Conservation (phyloP, 1,140 invertebrate genomes). For the Calliopsis andreniformis region DNA sequence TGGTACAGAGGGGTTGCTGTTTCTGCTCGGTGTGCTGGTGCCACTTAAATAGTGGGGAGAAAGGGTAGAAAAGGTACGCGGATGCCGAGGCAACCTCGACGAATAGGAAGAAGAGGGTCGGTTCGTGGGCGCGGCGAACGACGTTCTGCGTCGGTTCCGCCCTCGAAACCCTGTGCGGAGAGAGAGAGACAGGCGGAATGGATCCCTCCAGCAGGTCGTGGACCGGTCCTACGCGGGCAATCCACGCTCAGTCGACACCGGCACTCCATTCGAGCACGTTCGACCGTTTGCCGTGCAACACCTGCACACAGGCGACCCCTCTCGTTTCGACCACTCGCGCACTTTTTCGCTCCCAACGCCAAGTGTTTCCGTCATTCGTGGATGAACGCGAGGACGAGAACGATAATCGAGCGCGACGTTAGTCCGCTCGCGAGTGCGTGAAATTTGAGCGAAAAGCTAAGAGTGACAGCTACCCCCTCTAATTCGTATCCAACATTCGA, state of each 20-base stretch:
- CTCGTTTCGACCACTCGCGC: no score
- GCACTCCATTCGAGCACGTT: conserved; percentile 51
- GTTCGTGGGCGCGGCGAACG: conserved; percentile 42
- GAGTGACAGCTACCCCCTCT: neutral
- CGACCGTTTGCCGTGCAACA: conserved; percentile 6
- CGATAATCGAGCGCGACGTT: neutral
- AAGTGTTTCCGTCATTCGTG: neutral
- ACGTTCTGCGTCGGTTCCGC: conserved; percentile 41
- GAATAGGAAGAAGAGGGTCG: conserved; percentile 45
- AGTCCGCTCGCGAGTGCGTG: conserved; percentile 17
- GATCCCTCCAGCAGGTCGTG: conserved; percentile 18
- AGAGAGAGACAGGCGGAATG: conserved; percentile 32
- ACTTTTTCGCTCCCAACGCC: neutral
- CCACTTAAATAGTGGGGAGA: conserved; percentile 35
- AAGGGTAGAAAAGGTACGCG: conserved; percentile 37
- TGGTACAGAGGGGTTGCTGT: conserved; percentile 41
- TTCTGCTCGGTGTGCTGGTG: conserved; percentile 27
- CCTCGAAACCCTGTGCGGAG: conserved; percentile 23
- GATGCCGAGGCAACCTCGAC: conserved; percentile 16
- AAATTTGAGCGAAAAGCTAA: neutral
- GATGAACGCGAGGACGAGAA: conserved; percentile 1
- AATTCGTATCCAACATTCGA: no score
- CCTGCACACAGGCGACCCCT: neutral
- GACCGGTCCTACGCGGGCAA: conserved; percentile 31
- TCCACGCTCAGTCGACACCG: conserved; percentile 51